Conservation (phyloP, 1,140 invertebrate genomes). For the Ectropis grisescens region DNA sequence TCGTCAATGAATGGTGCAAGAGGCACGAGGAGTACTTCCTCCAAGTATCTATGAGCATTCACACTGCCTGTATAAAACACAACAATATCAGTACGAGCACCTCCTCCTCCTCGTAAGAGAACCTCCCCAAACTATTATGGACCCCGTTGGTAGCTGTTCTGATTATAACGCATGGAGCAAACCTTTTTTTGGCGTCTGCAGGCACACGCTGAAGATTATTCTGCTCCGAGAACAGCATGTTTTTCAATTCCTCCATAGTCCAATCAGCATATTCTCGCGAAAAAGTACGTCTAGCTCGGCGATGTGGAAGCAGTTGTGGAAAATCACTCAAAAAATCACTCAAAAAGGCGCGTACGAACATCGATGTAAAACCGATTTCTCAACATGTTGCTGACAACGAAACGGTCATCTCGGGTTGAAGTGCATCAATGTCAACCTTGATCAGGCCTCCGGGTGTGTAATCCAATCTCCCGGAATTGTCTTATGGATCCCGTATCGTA, state of each 20-base stretch:
- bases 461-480: slow-evolving; percentile 8
- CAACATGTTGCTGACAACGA: slow-evolving; percentile 6
- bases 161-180: slow-evolving; percentile 7
- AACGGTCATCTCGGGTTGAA: slow-evolving; percentile 7
- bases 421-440: slow-evolving; percentile 8
- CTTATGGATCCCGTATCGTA: slow-evolving; percentile 7
- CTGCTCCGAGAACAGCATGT: slow-evolving; percentile 5
- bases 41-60: neutral
- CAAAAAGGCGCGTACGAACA: slow-evolving; percentile 1
- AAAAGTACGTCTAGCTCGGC: slow-evolving; percentile 3
- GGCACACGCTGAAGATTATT: slow-evolving; percentile 7
- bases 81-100: neutral
- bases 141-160: slow-evolving; percentile 12
- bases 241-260: no score
- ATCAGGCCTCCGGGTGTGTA: slow-evolving; percentile 4
- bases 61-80: neutral
- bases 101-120: no score
- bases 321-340: slow-evolving; percentile 2
- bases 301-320: neutral
- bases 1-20: neutral
- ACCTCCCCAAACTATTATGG: slow-evolving; percentile 13
- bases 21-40: neutral
- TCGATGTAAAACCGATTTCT: slow-evolving; percentile 3
- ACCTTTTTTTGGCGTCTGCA: slow-evolving; percentile 6
- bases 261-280: slow-evolving; percentile 1